phyloP scores from a whole-genome alignment of 2,797 vertebrate genomes.

The Gallinago nigripennis region DNA sequence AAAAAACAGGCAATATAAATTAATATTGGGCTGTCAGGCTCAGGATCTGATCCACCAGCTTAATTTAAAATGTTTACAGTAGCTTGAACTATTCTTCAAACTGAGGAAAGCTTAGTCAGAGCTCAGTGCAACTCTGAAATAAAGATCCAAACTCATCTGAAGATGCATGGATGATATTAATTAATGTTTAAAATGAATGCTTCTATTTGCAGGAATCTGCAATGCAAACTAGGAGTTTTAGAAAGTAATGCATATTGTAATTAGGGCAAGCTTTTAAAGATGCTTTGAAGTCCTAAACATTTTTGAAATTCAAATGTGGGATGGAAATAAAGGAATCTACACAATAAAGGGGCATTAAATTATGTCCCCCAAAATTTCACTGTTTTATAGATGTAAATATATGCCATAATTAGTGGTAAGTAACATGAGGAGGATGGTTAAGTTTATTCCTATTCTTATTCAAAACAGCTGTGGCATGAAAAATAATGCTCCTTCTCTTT shows the following conservation, averaged over 20 bases:
- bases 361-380: slow-evolving; percentile 73
- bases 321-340: slow-evolving; percentile 84
- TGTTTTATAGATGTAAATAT: slow-evolving; percentile 82
- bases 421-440: slow-evolving; percentile 72
- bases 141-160: slow-evolving; percentile 58
- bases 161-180: slow-evolving; percentile 71
- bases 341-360: slow-evolving; percentile 87
- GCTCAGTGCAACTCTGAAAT: slow-evolving; percentile 41
- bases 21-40: background rate
- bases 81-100: background rate
- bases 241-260: slow-evolving; percentile 82
- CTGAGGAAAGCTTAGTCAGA: slow-evolving; percentile 23
- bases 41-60: background rate
- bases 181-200: slow-evolving; percentile 74
- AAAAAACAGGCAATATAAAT: background rate
- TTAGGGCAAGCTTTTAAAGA: slow-evolving; percentile 87
- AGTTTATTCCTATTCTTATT: slow-evolving; percentile 80
- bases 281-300: slow-evolving; percentile 94
- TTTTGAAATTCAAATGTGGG: slow-evolving; percentile 97
- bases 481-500: slow-evolving; percentile 70
- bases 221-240: slow-evolving; percentile 92
- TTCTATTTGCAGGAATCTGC: slow-evolving; percentile 87
- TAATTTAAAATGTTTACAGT: background rate
- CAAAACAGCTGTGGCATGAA: slow-evolving; percentile 78
- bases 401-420: slow-evolving; percentile 81